Evolutionary conservation across 2,888 invertebrate species (phyloP), one percentile per base, ranked within the genome.

Genomic region (Polylopha cassiicola): DNA sequence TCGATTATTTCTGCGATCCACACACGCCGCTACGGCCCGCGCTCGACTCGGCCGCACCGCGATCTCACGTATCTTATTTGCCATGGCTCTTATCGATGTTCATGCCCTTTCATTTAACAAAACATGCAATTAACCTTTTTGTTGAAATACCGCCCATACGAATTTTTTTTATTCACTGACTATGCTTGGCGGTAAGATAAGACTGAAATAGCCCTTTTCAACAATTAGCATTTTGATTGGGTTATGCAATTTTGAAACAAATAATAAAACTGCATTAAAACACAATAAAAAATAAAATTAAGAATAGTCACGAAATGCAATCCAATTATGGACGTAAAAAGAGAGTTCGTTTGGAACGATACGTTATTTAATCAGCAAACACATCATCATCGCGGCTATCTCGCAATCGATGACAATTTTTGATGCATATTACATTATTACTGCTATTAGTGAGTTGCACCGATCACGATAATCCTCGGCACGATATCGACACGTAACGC

Each of bases 401-500:
- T 36, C 34, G 30, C 36, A 36, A 39, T 36, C 16, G 21, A 20
- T 16, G 21, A 21, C 23, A 9, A 22, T 18, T 13, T 14, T 14
- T 36, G 39, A 39, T 20, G 30, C 20, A 29, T 24, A 27, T 14
- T 27, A 27, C 27, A n/a, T n/a, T 13, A 41, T 41, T 36, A 28
- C 23, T 18, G 29, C 24, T 36, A 34, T 29, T 39, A 31, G 28
- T 33, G 20, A 34, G 28, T 28, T 17, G 33, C 29, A 39, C 39
- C 47, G 54, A 56, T 58, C 61, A 61, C 60, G 61, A 61, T 47
- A 55, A 50, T 44, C 36, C 47, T 36, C 43, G 34, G 41, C 52
- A 50, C 45, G 41, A 41, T 51, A n/a, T n/a, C n/a, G n/a, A 63
- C 58, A 48, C 51, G 58, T 54, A 65, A 60, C 65, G 61, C 65